Evolutionary conservation across 2,113 vertebrate genomes (phyloP).

Genomic region (Chionomys nivalis): DNA sequence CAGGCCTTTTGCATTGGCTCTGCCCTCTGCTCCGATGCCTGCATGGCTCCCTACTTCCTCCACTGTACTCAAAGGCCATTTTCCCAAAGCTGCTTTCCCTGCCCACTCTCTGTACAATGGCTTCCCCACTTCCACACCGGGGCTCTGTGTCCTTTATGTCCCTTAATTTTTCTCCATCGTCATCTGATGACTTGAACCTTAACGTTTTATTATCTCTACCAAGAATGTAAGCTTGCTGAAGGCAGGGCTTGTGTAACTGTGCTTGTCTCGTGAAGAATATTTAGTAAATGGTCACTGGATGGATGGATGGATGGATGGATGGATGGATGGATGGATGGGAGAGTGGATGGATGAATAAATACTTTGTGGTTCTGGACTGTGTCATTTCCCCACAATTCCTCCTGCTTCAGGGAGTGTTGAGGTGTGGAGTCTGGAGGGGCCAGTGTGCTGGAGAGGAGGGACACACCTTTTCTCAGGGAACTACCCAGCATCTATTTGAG

Average conservation of each 20-base stretch:
- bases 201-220: neutral
- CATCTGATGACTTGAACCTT: conserved; percentile 12
- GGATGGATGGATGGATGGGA: neutral
- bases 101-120: neutral
- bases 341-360: neutral
- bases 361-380: neutral
- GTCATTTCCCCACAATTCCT: neutral
- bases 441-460: neutral
- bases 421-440: too few species aligned
- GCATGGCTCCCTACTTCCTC: neutral
- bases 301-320: neutral
- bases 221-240: neutral
- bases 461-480: neutral
- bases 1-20: neutral
- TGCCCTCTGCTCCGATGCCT: neutral
- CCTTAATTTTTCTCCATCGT: neutral
- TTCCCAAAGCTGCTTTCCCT: neutral
- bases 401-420: neutral
- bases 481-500: neutral
- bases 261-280: neutral
- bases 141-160: neutral
- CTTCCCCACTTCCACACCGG: neutral
- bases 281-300: neutral
- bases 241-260: neutral
- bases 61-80: neutral